phyloP scores from a whole-genome alignment of 2,113 vertebrate species.

The Clarias gariepinus region DNA sequence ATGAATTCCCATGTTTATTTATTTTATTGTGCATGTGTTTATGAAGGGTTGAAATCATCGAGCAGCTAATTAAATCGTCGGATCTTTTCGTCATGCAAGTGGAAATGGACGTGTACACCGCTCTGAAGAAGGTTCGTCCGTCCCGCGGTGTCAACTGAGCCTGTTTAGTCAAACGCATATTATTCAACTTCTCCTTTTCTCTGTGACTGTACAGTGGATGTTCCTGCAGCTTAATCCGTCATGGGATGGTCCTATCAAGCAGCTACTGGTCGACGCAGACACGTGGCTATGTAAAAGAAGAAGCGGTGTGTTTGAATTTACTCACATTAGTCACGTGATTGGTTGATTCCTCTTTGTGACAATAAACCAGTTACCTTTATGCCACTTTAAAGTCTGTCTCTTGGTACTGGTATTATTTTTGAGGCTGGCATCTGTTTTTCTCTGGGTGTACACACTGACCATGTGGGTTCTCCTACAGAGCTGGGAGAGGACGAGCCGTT shows the following conservation, averaged over 20 bases:
- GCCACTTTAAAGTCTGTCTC: not conserved
- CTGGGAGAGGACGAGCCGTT: constrained; percentile 77
- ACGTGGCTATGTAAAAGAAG: constrained; percentile 89
- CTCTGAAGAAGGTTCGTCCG: constrained; percentile 88
- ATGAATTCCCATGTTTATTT: not conserved
- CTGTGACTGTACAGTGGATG: constrained; percentile 84
- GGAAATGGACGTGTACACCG: constrained; percentile 97
- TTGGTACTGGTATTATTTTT: not conserved
- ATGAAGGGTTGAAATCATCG: constrained; percentile 86
- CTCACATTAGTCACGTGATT: not conserved
- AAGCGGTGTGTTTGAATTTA: constrained; percentile 70
- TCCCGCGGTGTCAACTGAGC: not conserved
- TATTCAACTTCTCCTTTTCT: not conserved
- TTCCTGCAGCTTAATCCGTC: constrained; percentile 92
- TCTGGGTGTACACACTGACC: not conserved
- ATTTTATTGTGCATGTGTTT: constrained; percentile 9
- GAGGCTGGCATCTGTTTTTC: not conserved
- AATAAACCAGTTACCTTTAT: not conserved
- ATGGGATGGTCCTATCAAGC: constrained; percentile 92
- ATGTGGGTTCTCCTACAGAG: constrained; percentile 67
- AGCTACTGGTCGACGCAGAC: constrained; percentile 88
- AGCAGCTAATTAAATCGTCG: constrained; percentile 89
- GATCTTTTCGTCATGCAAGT: constrained; percentile 99
- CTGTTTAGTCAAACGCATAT: not conserved
- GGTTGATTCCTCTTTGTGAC: not conserved